A percentile compares a stretch with the other conserved stretches of the same genome.
phyloP scores from a whole-genome alignment of 2,797 vertebrate species.

The Squalus acanthias region DNA sequence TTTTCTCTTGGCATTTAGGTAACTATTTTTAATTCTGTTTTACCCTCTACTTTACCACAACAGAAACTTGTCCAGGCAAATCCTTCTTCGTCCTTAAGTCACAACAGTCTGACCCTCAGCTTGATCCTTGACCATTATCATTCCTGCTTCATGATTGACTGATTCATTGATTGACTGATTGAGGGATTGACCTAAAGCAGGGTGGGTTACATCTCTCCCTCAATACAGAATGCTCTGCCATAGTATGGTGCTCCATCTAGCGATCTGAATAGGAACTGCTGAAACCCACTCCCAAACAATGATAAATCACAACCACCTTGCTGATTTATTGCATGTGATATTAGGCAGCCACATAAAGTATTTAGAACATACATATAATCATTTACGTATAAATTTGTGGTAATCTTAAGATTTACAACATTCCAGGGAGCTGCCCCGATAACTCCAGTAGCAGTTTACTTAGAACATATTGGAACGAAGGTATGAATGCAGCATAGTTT shows the following conservation, averaged over 20 bases:
- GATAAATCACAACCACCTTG: neutral
- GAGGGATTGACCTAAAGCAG: neutral
- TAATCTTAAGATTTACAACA: neutral
- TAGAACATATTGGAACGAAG: neutral
- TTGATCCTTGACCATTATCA: neutral
- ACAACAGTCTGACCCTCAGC: neutral
- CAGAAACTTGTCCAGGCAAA: neutral
- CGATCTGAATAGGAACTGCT: neutral
- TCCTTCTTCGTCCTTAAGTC: neutral
- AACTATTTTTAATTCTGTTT: neutral
- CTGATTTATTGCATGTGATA: neutral
- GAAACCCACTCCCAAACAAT: slow-evolving; percentile 22
- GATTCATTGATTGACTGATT: neutral
- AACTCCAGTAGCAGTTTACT: neutral
- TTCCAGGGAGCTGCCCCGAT: neutral
- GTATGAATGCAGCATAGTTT: neutral
- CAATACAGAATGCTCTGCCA: neutral
- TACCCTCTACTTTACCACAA: neutral
- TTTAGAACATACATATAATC: neutral
- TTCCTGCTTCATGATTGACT: neutral
- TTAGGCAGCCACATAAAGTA: neutral
- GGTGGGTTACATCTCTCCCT: neutral
- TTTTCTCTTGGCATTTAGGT: neutral
- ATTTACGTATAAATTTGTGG: neutral
- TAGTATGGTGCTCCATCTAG: slow-evolving; percentile 31